Conservation (phyloP, 2,797 vertebrate species). For the Pristis pectinata region DNA sequence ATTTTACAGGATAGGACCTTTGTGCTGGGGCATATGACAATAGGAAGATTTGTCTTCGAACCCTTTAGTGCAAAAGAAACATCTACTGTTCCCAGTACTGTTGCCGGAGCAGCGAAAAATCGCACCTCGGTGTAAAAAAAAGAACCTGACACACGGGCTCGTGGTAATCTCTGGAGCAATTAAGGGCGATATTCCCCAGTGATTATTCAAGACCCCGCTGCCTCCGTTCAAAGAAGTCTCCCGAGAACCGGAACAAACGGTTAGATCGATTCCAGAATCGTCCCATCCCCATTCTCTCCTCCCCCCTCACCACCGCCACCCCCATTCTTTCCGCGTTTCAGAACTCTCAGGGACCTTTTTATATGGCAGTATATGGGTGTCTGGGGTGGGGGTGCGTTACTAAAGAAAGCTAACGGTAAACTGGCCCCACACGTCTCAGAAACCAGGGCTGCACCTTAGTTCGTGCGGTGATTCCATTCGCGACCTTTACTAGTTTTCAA, state of each 20-base stretch:
- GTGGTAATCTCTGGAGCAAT: not conserved
- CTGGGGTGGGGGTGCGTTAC: not conserved
- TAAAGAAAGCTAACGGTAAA: not conserved
- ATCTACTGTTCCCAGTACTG: not conserved
- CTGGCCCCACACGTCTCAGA: not conserved
- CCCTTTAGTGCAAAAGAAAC: not conserved
- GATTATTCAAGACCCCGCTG: not conserved
- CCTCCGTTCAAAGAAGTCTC: not conserved
- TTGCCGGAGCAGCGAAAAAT: not conserved
- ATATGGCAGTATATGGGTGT: not conserved
- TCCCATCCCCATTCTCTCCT: no score
- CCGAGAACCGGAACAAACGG: not conserved
- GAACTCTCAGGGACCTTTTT: not conserved
- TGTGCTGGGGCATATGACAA: not conserved
- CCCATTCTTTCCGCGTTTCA: not conserved
- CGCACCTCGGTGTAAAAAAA: not conserved
- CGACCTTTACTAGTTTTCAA: no score
- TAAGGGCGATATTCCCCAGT: not conserved
- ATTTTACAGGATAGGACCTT: not conserved
- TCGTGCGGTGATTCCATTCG: no score
- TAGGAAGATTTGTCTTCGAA: not conserved
- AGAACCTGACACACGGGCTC: not conserved
- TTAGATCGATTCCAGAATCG: no score
- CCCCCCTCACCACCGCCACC: no score
- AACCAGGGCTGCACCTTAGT: no score